Evolutionary conservation across 2,113 vertebrate species (phyloP), one percentile per base, ranked within the genome.

Genomic region (Psilopsiagon aurifrons): DNA sequence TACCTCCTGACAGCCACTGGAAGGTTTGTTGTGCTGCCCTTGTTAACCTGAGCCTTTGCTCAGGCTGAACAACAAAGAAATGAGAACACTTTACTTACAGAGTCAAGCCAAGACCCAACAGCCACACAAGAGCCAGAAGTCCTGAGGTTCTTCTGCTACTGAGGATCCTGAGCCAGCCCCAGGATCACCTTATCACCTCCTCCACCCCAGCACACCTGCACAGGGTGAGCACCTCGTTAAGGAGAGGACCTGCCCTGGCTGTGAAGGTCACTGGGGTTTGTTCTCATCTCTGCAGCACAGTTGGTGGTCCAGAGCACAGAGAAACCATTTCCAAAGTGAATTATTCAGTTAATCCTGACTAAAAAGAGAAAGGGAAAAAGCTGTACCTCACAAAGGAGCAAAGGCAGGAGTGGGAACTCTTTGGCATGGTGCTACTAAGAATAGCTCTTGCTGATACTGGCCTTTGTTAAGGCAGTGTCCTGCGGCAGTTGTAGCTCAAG

Each of bases 401-500:
- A 29, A 46, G 29, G 35, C 43, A 69, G 22, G 33, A 51, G 70
- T 4, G 6, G 46, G 14, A 60, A 22, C 22, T 39, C 59, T 31
- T 13, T 16, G 20, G 33, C 7, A 3, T 9, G 3, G 33, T 10
- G 16, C 60, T 33, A 33, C 27, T 10, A 23, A 29, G 35, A 37
- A 3, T 25, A 75, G 31, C 13, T 57, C 54, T 9, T 22, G 62
- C 24, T 24, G 20, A 31, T 9, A 0, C 13, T 16, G 31, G 19
- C 62, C 33, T 39, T 49, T 33, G 27, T 33, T 54, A 37, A 33
- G 28, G 55, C 0, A 0, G 19, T 5, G 33, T 22, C 49, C 22
- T 1, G 0, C 2, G 8, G 11, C 7, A 43, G 37, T 18, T 3
- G 0, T 6, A 31, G 28, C 44, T 46, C 64, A 59, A 51, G 17